Evolutionary conservation across 2,113 vertebrate genomes (phyloP), one percentile per base, ranked within the genome.

Genomic region (Macrotis lagotis): DNA sequence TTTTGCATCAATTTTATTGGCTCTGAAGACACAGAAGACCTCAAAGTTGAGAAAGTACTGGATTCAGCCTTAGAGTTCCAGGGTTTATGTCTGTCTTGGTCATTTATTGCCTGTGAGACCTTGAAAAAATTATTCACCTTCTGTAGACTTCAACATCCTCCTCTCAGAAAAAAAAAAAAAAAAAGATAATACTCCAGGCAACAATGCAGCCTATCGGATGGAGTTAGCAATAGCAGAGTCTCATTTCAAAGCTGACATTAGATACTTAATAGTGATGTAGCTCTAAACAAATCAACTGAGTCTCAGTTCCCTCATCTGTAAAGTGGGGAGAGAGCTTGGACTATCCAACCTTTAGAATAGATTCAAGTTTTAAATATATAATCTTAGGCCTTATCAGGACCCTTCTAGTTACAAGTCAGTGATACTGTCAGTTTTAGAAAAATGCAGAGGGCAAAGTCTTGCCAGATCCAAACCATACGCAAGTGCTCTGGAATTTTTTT

Each of bases 11-110:
- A 0, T 74, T 94, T 96, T 51, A 47, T 89, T 92, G 37, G 37
- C 37, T 94, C 93, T 95, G 51, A 50, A 50, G 94, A 92, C 49
- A 96, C 89, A 66, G 59, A 5, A 66, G 3, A 37, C 47, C 25
- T 50, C 25, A 12, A 90, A 10, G 48, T 19, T 22, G 5, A 74
- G 66, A 19, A 16, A 74, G 37, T 37, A 44, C 16, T 44, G 66
- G 37, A 74, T 16, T 74, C 37, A n/a, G 31, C 55, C 19, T 74
- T 19, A n/a, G 16, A 74, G 37, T 37, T 1, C 66, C 66, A 2
- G 37, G 6, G 6, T 44, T 74, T n/a, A 37, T 22, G 22, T n/a
- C 66, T 44, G 66, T 26, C 25, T 59, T 59, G 14, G 28, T 55
- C 53, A 55, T 55, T 26, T 55, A 25, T 55, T 59, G 53, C 1